These are phyloP conservation scores for Lepus europaeus DNA, from an alignment of 2,113 vertebrate species.

Conservation along the genomic window DNA sequence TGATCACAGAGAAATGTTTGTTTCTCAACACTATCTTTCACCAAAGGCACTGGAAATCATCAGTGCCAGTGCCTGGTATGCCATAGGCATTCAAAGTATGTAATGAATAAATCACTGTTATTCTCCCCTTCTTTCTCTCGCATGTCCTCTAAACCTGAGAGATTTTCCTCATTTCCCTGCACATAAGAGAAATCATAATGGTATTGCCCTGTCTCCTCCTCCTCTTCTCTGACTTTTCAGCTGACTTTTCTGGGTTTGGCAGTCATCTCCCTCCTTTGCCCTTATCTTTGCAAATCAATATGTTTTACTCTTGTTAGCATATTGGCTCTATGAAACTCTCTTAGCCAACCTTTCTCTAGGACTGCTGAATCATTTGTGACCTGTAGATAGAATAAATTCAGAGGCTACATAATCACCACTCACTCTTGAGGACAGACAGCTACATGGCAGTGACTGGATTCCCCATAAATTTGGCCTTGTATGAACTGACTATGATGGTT, in stretches of 20 bases:
- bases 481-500: conserved; percentile 2
- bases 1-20: conserved; percentile 22
- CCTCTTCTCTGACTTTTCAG: conserved; percentile 28
- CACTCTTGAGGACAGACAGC: background rate
- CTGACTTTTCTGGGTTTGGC: conserved; percentile 13
- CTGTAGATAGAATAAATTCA: conserved; percentile 38
- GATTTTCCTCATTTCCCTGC: background rate
- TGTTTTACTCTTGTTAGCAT: background rate
- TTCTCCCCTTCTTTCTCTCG: background rate
- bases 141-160: background rate
- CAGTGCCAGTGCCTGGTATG: background rate
- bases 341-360: conserved; percentile 7
- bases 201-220: background rate
- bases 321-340: background rate
- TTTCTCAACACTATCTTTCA: conserved; percentile 14
- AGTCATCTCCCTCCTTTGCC: background rate
- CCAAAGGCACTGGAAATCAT: conserved; percentile 8
- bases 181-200: background rate
- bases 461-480: background rate
- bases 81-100: background rate
- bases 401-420: background rate
- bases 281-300: background rate
- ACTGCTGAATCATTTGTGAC: conserved; percentile 26
- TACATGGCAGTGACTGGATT: background rate
- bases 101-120: background rate